Percentiles rank a stretch among this genome's conserved stretches.
These are phyloP conservation scores for Aelia acuminata DNA, from an alignment of 2,888 invertebrate species.

Conservation along the genomic window DNA sequence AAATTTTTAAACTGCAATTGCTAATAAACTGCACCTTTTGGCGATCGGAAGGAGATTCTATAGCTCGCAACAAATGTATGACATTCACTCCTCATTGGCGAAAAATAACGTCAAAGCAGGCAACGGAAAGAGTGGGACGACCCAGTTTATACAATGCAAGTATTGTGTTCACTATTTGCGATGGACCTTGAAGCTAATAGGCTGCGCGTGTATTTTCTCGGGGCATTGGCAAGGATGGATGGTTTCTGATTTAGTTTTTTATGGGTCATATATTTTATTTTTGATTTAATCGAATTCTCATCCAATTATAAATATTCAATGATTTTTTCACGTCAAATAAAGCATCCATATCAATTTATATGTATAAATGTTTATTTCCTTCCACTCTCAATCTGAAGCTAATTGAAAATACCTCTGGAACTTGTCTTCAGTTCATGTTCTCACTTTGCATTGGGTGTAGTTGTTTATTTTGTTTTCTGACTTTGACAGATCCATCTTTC, in stretches of 20 bases:
- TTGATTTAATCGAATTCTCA: no score
- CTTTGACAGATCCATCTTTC: no score
- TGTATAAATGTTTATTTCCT: no score
- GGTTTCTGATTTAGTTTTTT: neutral
- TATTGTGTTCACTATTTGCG: slow-evolving; percentile 23
- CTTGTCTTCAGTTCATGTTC: no score
- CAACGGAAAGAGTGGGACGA: neutral
- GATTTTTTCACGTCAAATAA: no score
- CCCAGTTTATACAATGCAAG: slow-evolving; percentile 1
- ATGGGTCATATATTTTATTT: neutral
- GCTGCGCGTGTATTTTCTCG: neutral
- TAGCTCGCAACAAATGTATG: neutral
- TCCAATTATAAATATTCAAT: no score
- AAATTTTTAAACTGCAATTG: no score
- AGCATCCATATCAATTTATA: no score
- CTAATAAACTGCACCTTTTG: neutral
- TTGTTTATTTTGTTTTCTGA: no score
- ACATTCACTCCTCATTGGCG: slow-evolving; percentile 19
- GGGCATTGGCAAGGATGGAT: neutral
- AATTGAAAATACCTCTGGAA: no score
- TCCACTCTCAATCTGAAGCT: no score
- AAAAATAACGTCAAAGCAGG: neutral
- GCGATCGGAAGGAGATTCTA: neutral
- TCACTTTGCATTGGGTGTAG: no score
- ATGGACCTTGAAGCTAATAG: neutral